Base-by-base conservation (phyloP, 2,113 vertebrate genomes). In the Galbula dea region DNA sequence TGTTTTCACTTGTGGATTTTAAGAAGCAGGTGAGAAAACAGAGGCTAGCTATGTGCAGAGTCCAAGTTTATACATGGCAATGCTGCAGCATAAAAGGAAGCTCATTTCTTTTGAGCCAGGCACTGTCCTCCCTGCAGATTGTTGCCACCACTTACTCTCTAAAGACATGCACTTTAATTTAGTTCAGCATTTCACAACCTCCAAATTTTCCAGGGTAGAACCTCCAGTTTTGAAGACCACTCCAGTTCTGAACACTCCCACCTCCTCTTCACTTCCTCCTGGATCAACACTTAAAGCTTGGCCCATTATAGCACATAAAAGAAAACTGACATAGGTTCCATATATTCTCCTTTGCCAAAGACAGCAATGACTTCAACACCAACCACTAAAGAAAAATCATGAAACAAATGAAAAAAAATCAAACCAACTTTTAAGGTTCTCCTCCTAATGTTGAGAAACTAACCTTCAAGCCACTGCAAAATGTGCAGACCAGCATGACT, bases 401-500 rank as follows among this genome's bases (percentile, higher is more conserved):
- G 5, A 83, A 81, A 72, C 11, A 52, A 90, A 94, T 11, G 3
- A 9, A 52, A 49, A 48, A 58, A 52, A 36, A n/a, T 29, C 5
- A 48, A n/a, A 29, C 10, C 6, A 59, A 73, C 32, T 92, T 76
- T n/a, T 17, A 57, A 59, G 16, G 45, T 79, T 81, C 37, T 91
- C 18, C 51, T 73, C 22, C 39, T 54, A 66, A 30, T 17, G 45
- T 19, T 49, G 61, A 65, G 83, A 81, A 86, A 83, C 34, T 86
- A 86, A 81, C 30, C 66, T 27, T 81, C 55, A 57, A 94, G 57
- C 36, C 59, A 80, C 72, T 89, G 61, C 59, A 93, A 94, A 94
- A 87, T 27, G 58, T 55, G 71, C 32, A 86, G 88, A 46, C 48
- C 75, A 89, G 49, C 49, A 45, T 96, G 93, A 96, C 57, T 95